Percentiles rank a stretch among this genome's conserved stretches.
Conservation (phyloP, 2,797 vertebrate genomes). For the Sphaeramia orbicularis region DNA sequence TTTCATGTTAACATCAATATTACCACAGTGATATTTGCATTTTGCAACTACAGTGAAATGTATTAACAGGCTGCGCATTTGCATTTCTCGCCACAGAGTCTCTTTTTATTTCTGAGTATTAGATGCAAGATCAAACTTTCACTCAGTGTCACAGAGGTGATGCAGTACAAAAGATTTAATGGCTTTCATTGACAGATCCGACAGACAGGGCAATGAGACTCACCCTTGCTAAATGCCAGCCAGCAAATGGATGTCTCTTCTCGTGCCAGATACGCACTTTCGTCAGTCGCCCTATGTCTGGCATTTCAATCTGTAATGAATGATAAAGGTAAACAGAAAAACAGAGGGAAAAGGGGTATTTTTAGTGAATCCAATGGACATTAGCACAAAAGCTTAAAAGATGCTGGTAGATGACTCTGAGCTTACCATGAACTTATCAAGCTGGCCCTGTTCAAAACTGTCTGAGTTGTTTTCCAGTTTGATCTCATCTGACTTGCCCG, state of each 20-base stretch:
- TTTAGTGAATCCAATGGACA: not conserved
- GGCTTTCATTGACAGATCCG: slow-evolving; percentile 35
- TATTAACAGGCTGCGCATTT: not conserved
- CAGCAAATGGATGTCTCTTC: slow-evolving; percentile 92
- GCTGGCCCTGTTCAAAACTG: slow-evolving; percentile 93
- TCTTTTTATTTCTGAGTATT: not conserved
- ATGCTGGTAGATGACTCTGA: not conserved
- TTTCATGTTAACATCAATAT: not conserved
- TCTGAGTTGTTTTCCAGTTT: slow-evolving; percentile 95
- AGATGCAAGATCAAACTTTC: slow-evolving; percentile 3
- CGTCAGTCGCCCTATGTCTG: slow-evolving; percentile 90
- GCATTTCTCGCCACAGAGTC: not conserved
- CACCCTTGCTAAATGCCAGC: slow-evolving; percentile 97
- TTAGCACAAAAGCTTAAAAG: slow-evolving; percentile 1
- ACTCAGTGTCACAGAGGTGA: not conserved
- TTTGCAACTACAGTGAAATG: not conserved
- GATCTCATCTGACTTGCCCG: slow-evolving; percentile 93
- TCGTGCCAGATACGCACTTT: slow-evolving; percentile 97
- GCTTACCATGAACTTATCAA: slow-evolving; percentile 94
- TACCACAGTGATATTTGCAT: not conserved
- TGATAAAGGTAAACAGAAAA: slow-evolving; percentile 1
- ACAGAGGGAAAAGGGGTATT: not conserved
- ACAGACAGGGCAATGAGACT: slow-evolving; percentile 55
- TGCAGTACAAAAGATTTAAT: slow-evolving; percentile 1
- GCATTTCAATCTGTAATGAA: slow-evolving; percentile 89